Evolutionary conservation across 2,888 invertebrate species (phyloP), one percentile per base, ranked within the genome.

Genomic region (Vesta saturnalis): DNA sequence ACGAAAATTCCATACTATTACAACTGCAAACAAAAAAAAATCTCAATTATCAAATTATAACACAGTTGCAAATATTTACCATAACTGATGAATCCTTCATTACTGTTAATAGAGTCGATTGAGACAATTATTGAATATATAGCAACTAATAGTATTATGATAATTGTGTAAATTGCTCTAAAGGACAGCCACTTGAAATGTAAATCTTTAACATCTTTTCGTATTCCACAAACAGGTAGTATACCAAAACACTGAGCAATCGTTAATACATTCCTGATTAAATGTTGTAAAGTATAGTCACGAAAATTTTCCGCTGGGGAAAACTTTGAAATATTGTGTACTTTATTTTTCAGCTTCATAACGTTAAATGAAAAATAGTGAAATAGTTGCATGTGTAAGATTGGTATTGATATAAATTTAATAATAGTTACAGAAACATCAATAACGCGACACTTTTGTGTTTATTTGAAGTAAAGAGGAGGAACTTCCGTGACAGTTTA

Each of bases 1-100:
- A 19, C 72, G 47, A 8, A 64, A 18, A 52, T 65, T 62, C 72
- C 72, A 72, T 14, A 68, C 5, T 22, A 70, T 23, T 1, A 22
- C 39, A 22, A 63, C 72, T 72, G 56, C n/a, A n/a, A n/a, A n/a
- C n/a, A n/a, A n/a, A n/a, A n/a, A n/a, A n/a, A n/a, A n/a, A 66
- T 46, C 6, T 30, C 16, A 47, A n/a, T 23, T 14, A 49, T 3
- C 12, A 49, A 16, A 10, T 49, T 49, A 6, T 5, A 14, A 46
- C 3, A 30, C 22, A 10, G 0, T 54, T 19, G 6, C 8, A 54
- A 54, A 6, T 23, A 35, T 57, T 64, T 43, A 68, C 68, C 60
- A 12, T 57, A 63, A 39, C 63, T 60, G n/a, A 64, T 43, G 55
- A 68, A 64, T 1, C 63, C 47, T 30, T 63, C 47, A 14, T 22